Evolutionary conservation across 2,888 invertebrate species (phyloP), one percentile per base, ranked within the genome.

Genomic region (Drosophila buzzatii): DNA sequence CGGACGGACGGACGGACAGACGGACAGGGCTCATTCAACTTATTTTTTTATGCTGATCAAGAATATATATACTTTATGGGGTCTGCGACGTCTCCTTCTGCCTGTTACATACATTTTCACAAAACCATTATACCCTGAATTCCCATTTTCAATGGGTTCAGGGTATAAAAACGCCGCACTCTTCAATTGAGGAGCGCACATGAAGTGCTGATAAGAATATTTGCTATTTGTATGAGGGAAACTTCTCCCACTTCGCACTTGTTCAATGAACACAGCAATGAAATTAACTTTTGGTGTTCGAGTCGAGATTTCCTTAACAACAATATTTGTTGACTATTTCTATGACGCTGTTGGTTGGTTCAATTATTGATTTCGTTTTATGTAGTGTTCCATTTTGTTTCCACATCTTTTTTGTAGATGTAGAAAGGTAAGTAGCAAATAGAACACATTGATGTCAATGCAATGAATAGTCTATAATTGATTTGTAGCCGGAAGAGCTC

Each of bases 201-300:
- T 45, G 33, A 55, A 79, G 70, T 52, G 61, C 42, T 16, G 84
- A 88, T 84, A 84, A 88, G 73, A 85, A 71, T 82, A 74, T 85
- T 82, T 82, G 73, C 76, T 73, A 78, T 58, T 72, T 70, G 81
- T 44, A 16, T 4, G 20, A 18, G 60, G 47, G 35, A 16, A 69
- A 72, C 65, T 61, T 51, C 42, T 47, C 16, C 47, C 56, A 16
- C 44, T 31, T 45, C 18, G 35, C 37, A 23, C 51, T 52, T 16
- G 12, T 42, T 35, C 37, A 52, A 53, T 23, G 35, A 59, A 75
- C 70, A 84, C 70, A 76, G 60, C 52, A 76, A 70, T 66, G 66
- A 83, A 88, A 85, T 85, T 86, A 85, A 83, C 67, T 88, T 83
- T 75, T 67, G 60, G 27, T 76, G 72, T 80, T 62, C 52, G 73